Base-by-base conservation (phyloP, 2,797 vertebrate genomes). In the Corythornis leucogaster region DNA sequence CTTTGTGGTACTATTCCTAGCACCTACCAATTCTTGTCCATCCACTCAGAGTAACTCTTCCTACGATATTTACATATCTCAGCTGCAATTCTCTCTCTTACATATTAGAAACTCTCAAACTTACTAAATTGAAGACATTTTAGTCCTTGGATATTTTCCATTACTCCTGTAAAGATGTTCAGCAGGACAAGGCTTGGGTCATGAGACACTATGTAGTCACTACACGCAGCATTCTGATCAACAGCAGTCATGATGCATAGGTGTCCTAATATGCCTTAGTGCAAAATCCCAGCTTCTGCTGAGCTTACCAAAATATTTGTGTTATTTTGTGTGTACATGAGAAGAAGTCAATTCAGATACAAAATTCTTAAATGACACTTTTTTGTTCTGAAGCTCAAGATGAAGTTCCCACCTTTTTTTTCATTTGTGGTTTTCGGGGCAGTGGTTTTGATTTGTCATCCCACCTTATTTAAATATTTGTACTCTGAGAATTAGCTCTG, bases 101-200 rank as follows among this genome's bases (percentile, higher is more conserved):
- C 28, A 73, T 9, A 7, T 42, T 63, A 71, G 55, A 73, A 81
- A 42, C 26, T 53, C 19, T 68, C 55, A 31, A 7, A 35, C 26
- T 20, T 26, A 48, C n/a, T 59, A 30, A 9, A 20, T 0, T 22
- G 20, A 54, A 81, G 48, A 63, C n/a, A n/a, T 76, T 80, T 80
- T 70, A 6, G n/a, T 77, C 66, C n/a, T 85, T 38, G 12, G 40
- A 58, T 51, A 90, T 94, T 92, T 85, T 85, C 73, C 55, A 25
- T 76, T 45, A 51, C 75, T 75, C 38, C 15, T 69, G 46, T 59
- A 92, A 94, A 94, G 81, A 51, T 94, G 80, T 85, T 91, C 81
- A 77, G 50, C 83, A 88, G 94, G 70, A 74, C 67, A 76, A 57
- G 80, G 82, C 75, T 91, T 71, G 24, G 10, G 50, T 24, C 79